phyloP scores from a whole-genome alignment of 1,140 invertebrate species.

The Mizuhopecten yessoensis region DNA sequence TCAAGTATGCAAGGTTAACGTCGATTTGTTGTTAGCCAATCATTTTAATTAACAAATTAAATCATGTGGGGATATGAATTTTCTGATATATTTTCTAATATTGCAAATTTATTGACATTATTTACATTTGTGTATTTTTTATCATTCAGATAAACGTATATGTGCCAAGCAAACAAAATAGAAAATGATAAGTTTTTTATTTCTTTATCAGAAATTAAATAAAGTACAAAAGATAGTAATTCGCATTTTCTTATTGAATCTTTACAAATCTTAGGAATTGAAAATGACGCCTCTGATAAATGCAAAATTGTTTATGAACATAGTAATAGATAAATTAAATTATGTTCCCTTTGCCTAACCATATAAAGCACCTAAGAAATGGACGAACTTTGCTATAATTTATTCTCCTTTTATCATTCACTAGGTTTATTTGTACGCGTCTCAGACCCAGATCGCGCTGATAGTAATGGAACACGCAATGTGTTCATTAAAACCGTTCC shows the following conservation, averaged over 20 bases:
- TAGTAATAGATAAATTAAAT: neutral
- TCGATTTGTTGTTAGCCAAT: no score
- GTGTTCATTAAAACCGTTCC: slow-evolving; percentile 24
- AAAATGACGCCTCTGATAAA: neutral
- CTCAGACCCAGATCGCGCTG: neutral
- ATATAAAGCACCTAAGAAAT: neutral
- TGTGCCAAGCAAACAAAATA: neutral
- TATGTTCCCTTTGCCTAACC: neutral
- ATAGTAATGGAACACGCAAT: slow-evolving; percentile 28
- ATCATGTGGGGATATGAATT: no score
- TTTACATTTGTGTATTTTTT: no score
- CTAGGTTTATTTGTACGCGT: slow-evolving; percentile 5
- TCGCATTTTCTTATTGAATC: neutral
- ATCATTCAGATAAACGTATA: no score
- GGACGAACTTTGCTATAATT: neutral
- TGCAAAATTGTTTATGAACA: neutral
- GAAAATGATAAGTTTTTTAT: neutral
- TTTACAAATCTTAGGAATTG: neutral
- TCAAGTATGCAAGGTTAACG: no score
- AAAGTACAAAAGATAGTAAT: neutral
- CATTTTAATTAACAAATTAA: no score
- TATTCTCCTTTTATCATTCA: neutral
- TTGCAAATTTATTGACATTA: no score
- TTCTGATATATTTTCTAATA: no score
- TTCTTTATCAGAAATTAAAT: neutral